These are phyloP conservation scores for Fistularia commersonii DNA, from an alignment of 2,797 vertebrate genomes.

Conservation along the genomic window DNA sequence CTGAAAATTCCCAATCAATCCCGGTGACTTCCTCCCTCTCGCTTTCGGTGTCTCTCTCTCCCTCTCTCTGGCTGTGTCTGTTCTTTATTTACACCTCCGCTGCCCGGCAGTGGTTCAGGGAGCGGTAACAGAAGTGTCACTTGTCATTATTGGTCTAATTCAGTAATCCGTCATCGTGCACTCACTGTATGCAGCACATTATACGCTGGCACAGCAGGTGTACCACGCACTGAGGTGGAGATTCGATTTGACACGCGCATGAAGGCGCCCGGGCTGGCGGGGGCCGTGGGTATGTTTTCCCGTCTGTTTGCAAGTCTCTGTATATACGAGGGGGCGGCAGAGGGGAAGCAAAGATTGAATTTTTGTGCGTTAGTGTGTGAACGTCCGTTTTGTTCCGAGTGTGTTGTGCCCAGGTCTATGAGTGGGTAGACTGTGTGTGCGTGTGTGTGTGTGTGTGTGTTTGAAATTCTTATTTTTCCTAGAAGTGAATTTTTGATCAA, in stretches of 20 bases:
- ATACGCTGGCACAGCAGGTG: slow-evolving; percentile 78
- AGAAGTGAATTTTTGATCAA: slow-evolving; percentile 1
- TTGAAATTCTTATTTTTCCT: slow-evolving; percentile 14
- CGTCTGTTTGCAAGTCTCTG: slow-evolving; percentile 2
- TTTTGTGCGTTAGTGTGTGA: slow-evolving; percentile 22
- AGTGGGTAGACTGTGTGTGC: slow-evolving; percentile 1
- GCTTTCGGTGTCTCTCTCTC: slow-evolving; percentile 25
- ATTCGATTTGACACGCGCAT: slow-evolving; percentile 81
- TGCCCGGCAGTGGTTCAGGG: slow-evolving; percentile 76
- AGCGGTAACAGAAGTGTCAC: slow-evolving; percentile 86
- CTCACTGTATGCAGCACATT: slow-evolving; percentile 76
- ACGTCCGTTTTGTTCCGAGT: not conserved
- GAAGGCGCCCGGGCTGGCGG: slow-evolving; percentile 58
- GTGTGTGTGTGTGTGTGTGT: slow-evolving; percentile 11
- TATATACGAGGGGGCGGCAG: slow-evolving; percentile 22
- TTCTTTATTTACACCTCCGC: slow-evolving; percentile 76
- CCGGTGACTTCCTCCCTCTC: slow-evolving; percentile 60
- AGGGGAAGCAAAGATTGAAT: slow-evolving; percentile 55
- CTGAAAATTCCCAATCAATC: slow-evolving; percentile 56
- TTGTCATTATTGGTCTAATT: slow-evolving; percentile 86
- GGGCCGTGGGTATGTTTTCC: slow-evolving; percentile 30
- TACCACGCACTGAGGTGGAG: slow-evolving; percentile 74
- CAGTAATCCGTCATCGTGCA: slow-evolving; percentile 82
- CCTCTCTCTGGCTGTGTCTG: slow-evolving; percentile 53
- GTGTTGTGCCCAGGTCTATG: not conserved